A percentile compares a stretch with the other conserved stretches of the same genome.
phyloP scores from a whole-genome alignment of 2,113 vertebrate species.

The Myotis lucifugus region DNA sequence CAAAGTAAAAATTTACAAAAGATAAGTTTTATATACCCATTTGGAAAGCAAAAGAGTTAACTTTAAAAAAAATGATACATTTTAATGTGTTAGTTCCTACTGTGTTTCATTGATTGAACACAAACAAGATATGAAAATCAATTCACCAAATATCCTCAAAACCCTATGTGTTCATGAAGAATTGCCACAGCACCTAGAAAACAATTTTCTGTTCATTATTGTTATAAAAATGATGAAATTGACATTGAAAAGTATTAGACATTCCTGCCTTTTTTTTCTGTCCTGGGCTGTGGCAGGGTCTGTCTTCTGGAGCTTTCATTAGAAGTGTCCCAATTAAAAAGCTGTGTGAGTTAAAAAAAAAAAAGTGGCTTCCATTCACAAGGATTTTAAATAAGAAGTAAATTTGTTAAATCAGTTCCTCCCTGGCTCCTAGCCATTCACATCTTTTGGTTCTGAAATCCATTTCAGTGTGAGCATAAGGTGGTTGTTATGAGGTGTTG shows the following conservation, averaged over 20 bases:
- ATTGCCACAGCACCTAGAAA: background rate
- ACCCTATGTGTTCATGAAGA: background rate
- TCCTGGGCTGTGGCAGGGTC: background rate
- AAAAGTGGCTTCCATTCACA: constrained; percentile 69
- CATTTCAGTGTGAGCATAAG: constrained; percentile 77
- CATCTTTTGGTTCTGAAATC: constrained; percentile 77
- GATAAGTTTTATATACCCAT: background rate
- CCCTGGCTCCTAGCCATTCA: constrained; percentile 70
- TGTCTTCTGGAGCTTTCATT: constrained; percentile 56
- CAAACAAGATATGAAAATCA: background rate
- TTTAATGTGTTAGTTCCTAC: background rate
- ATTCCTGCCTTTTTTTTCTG: constrained; percentile 7
- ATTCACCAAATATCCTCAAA: background rate
- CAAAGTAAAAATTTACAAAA: constrained; percentile 34
- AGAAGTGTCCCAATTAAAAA: constrained; percentile 79
- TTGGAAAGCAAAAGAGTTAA: constrained; percentile 12
- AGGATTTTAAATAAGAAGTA: constrained; percentile 71
- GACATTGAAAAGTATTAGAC: constrained; percentile 32
- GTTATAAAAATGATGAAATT: constrained; percentile 32
- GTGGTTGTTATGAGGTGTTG: constrained; percentile 77
- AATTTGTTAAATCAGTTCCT: constrained; percentile 71
- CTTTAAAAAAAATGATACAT: background rate
- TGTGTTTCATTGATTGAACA: background rate
- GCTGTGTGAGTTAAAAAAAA: background rate
- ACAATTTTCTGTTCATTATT: background rate